Percentiles rank a stretch among this genome's conserved stretches.
phyloP scores from a whole-genome alignment of 2,113 vertebrate genomes.

The Trichomycterus rosablanca region DNA sequence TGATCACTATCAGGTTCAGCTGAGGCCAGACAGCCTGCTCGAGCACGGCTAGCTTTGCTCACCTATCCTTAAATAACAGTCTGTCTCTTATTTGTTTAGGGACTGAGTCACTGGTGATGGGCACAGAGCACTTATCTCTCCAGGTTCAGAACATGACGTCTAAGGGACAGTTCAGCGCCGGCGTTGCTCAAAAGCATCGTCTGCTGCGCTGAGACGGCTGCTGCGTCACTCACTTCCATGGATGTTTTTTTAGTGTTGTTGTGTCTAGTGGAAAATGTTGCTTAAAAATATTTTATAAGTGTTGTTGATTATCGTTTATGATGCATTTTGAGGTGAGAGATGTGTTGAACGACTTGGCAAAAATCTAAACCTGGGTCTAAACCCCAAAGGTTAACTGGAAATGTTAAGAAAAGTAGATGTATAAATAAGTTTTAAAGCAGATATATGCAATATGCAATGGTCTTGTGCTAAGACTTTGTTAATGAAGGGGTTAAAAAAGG shows the following conservation, averaged over 20 bases:
- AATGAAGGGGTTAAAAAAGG: too few relatives aligned
- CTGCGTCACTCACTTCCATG: slow-evolving; percentile 2
- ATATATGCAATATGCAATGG: too few relatives aligned
- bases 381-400: too few relatives aligned
- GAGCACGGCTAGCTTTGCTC: not conserved
- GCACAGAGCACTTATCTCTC: not conserved
- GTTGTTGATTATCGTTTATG: not conserved
- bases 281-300: not conserved
- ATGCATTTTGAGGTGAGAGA: not conserved
- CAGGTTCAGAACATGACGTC: not conserved
- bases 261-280: not conserved
- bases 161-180: not conserved
- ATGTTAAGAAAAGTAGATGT: too few relatives aligned
- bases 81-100: not conserved
- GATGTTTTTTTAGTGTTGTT: not conserved
- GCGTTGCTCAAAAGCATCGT: not conserved
- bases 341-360: too few relatives aligned
- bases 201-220: not conserved
- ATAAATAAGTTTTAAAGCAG: too few relatives aligned
- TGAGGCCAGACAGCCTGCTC: slow-evolving; percentile 5
- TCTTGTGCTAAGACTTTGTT: too few relatives aligned
- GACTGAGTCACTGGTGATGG: not conserved
- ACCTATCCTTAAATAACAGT: not conserved
- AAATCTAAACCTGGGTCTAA: too few relatives aligned
- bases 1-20: slow-evolving; percentile 12